Evolutionary conservation across 2,797 vertebrate species (phyloP), one percentile per base, ranked within the genome.

Genomic region (Smutsia temminckii): DNA sequence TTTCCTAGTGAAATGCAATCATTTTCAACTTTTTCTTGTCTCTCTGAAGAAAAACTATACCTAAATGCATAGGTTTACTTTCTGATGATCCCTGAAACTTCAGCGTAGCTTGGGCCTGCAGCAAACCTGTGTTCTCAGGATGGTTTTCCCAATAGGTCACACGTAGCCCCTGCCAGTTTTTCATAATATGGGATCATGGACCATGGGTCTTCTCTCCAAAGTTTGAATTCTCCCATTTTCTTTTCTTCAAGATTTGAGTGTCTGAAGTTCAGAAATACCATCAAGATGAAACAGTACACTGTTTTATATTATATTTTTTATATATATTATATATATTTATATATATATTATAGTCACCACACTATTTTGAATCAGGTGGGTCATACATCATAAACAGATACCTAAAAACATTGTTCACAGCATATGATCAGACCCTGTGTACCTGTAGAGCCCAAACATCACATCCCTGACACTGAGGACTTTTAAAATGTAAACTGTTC

Each of bases 381-480:
- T 40, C 88, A 42, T 71, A 53, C 25, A 25, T 32, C 10, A 49
- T 64, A 92, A 94, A 95, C 89, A 94, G 94, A 90, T 89, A 71
- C 92, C 94, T 92, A 37, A 92, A 78, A 21, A 12, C 86, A 74
- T 75, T 49, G 32, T 81, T 97, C 78, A 72, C 16, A 40, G 81
- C 55, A 10, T 87, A 40, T 42, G 88, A 34, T 55, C 25, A 97
- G 96, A 94, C 96, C 95, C 94, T 77, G 84, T 93, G 93, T 96
- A 97, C 95, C 97, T 98, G 95, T 80, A 88, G 51, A 94, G 98
- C 97, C 98, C 66, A 87, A 97, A 96, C 96, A 97, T 97, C 96
- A 94, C 97, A 96, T 98, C 98, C 97, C 97, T 97, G 98, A 97
- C 96, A 96, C 98, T 98, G 98, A 98, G 97, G 97, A 97, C 97